Base-by-base conservation (phyloP, 1,140 invertebrate genomes). In the Drosophila fuyamai region DNA sequence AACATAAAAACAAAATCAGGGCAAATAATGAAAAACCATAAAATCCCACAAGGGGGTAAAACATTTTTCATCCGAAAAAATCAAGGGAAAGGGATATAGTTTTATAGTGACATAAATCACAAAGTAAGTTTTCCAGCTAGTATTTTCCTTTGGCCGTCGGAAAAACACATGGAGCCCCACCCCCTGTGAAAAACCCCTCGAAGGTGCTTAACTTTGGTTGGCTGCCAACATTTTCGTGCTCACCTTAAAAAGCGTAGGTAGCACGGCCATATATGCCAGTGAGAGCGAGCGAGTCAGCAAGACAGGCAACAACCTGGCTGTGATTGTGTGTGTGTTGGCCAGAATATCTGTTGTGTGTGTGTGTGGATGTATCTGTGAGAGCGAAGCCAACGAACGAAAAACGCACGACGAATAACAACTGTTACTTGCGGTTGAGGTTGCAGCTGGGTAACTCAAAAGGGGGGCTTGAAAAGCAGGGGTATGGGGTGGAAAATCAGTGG, bases 201-300 rank as follows among this genome's bases (percentile, higher is more conserved):
- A 89, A 89, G 85, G 85, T 90, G 86, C 81, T 91, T 62, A 66
- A 74, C 90, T 91, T 92, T 92, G 90, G 90, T 92, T 91, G 90
- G 90, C 77, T 92, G 90, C 90, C 90, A 92, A 92, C 86, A 82
- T 92, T 89, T 76, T 76, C 74, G 68, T 84, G 83, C 82, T 82
- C 84, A 91, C 81, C 85, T 90, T 90, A 86, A 76, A 76, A 76
- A 76, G 47, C 73, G 54, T 76, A 76, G 72, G 72, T 75, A 75
- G 72, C 46, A 76, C 81, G 14, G 27, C 65, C 62, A 67, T 56
- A 58, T 16, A 56, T 62, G 83, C 75, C 67, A 68, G 41, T 46
- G 48, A 47, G 68, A 62, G 81, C 78, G 65, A 90, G 79, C 65
- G 89, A 82, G 79, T 40, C 54, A 81, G 73, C 70, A 57, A 55